phyloP scores from a whole-genome alignment of 2,113 vertebrate genomes.

The Elephantulus edwardii region DNA sequence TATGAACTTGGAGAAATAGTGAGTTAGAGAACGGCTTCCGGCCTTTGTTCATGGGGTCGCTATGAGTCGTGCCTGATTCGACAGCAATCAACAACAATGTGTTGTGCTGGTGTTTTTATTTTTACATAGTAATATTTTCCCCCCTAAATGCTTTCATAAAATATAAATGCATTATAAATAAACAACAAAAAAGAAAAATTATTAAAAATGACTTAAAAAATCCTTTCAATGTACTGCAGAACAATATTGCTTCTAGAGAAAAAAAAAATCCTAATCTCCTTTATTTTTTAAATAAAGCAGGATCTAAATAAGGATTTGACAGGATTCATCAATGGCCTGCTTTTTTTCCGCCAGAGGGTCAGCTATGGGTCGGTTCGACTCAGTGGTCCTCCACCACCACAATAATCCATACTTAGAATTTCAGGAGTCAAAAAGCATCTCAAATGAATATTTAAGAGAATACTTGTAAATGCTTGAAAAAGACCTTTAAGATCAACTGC shows the following conservation, averaged over 20 bases:
- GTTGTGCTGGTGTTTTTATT: background rate
- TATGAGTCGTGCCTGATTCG: too few species aligned
- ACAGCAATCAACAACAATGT: too few species aligned
- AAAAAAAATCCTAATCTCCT: background rate
- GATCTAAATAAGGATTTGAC: background rate
- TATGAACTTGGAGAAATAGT: too few species aligned
- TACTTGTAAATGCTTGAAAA: too few species aligned
- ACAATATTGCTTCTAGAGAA: background rate
- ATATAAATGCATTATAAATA: background rate
- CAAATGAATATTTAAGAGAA: background rate
- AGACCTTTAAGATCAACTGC: too few species aligned
- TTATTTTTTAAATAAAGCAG: conserved; percentile 11
- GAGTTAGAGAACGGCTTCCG: too few species aligned
- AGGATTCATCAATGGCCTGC: background rate
- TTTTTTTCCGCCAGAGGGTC: too few species aligned
- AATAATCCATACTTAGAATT: background rate
- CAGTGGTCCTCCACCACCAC: too few species aligned
- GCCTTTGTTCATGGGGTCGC: too few species aligned
- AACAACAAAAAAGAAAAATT: background rate
- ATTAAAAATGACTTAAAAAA: background rate
- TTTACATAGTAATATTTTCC: background rate
- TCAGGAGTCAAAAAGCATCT: conserved; percentile 30
- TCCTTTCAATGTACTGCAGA: background rate
- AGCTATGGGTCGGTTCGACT: too few species aligned
- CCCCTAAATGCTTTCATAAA: background rate